Evolutionary conservation across 2,888 invertebrate genomes (phyloP), one percentile per base, ranked within the genome.

Genomic region (Dolichopus griseipennis): DNA sequence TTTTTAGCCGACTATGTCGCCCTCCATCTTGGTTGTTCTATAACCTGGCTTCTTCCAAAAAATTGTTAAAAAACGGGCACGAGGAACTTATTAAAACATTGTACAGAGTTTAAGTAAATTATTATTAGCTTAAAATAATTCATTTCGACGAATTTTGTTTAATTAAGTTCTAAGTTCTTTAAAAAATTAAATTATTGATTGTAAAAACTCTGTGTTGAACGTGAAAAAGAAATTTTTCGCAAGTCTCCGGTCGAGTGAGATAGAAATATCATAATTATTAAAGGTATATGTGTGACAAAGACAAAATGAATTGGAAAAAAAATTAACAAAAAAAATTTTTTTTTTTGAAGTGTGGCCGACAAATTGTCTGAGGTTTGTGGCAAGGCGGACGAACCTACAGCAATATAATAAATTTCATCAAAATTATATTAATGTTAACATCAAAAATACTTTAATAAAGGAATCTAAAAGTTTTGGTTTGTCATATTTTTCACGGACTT

Each of bases 281-380:
- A 52, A 52, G 52, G 52, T 52, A 52, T 52, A 18, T 52, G 52
- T 52, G 52, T 18, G 52, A 52, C 15, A 52, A 62, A 62, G 37
- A 65, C 65, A 65, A 37, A 37, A 21, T 37, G 27, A 62, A 37
- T 61, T 63, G 61, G 62, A 43, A 66, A 63, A 62, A 61, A 64
- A 66, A 66, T 37, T 65, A 68, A 52, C 52, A 66, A 66, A 68
- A 65, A 66, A 68, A 66, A 62, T 61, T 64, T 37, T 64, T 63
- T 68, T 68, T 66, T 66, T 69, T 66, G 66, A 67, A 69, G 69
- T 69, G 69, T 69, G 69, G 69, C 69, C 69, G 69, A 69, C 68
- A 65, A 68, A 65, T 68, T 62, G 65, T 68, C 68, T 68, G 64
- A 62, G 33, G 61, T 69, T 65, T 65, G 66, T 66, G 68, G 68